These are phyloP conservation scores for Cantharis rustica DNA, from an alignment of 2,888 invertebrate species.

Conservation along the genomic window DNA sequence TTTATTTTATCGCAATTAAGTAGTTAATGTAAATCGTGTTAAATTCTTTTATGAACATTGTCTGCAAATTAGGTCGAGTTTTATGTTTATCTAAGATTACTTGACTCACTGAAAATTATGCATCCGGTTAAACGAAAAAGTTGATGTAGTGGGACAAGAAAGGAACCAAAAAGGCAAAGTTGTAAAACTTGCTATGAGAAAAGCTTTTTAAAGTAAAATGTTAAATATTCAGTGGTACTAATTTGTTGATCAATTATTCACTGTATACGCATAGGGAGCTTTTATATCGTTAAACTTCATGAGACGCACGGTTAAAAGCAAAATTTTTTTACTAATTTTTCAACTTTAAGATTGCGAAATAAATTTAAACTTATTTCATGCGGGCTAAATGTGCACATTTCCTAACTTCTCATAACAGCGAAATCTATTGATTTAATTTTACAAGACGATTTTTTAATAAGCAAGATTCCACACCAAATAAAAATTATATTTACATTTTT, in stretches of 20 bases:
- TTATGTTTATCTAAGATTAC: neutral
- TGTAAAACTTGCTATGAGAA: constrained; percentile 25
- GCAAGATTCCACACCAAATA: neutral
- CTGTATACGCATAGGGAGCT: constrained; percentile 17
- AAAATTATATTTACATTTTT: no score
- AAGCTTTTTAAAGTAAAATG: constrained; percentile 24
- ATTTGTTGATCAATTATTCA: constrained; percentile 39
- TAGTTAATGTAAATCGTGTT: neutral
- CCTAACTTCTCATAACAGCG: neutral
- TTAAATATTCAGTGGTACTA: constrained; percentile 37
- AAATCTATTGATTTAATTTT: neutral
- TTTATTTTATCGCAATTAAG: neutral
- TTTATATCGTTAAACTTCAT: constrained; percentile 26
- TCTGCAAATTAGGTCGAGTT: neutral
- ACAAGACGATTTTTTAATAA: neutral
- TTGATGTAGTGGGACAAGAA: constrained; percentile 5
- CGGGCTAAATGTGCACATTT: neutral
- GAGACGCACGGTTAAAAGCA: constrained; percentile 7
- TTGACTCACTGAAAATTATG: neutral
- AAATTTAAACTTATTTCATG: neutral
- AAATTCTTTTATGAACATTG: neutral
- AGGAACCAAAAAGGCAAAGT: constrained; percentile 20
- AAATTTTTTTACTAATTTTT: constrained; percentile 13
- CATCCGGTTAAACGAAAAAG: neutral
- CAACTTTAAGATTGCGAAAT: neutral